Base-by-base conservation (phyloP, 2,888 invertebrate species). In the Acanthosepion esculentum region DNA sequence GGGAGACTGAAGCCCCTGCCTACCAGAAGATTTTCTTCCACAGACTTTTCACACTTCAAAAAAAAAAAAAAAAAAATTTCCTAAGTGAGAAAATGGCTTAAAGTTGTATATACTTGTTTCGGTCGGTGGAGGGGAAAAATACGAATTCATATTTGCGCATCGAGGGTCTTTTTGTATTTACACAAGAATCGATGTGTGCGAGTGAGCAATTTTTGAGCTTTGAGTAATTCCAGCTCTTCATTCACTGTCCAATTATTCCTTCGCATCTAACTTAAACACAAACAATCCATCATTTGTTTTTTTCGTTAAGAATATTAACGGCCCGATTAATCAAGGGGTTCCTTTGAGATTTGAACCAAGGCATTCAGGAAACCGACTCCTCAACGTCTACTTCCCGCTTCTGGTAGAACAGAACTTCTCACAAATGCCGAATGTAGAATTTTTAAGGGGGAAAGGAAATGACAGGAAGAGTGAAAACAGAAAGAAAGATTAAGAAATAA, bases 221-320 rank as follows among this genome's bases (percentile, higher is more conserved):
- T 12, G 12, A 12, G 2, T 7, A 10, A 8, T 78, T 18, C 78
- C 5, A 15, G 8, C 78, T 78, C 12, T 78, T 78, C 12, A n/a
- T n/a, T 78, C n/a, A 15, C 78, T n/a, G n/a, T 78, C 78, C 78
- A 78, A n/a, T 78, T 78, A 33, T 78, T 78, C n/a, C 12, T n/a
- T 78, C n/a, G 78, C 78, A 78, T 78, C 78, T 78, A 78, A 78
- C n/a, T 33, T 78, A 78, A 78, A 78, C 78, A 78, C n/a, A 78
- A n/a, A 78, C 78, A 78, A 78, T 78, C 78, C n/a, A 78, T 78
- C 78, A 78, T 78, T 78, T 78, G 12, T 78, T n/a, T 78, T 78
- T 78, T 78, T 78, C 78, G n/a, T 78, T 78, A 78, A 78, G 78
- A 78, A 78, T 78, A 78, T 78, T 78, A 78, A 78, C n/a, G n/a